These are phyloP conservation scores for Coendou prehensilis DNA, from an alignment of 2,797 vertebrate genomes.

Conservation along the genomic window DNA sequence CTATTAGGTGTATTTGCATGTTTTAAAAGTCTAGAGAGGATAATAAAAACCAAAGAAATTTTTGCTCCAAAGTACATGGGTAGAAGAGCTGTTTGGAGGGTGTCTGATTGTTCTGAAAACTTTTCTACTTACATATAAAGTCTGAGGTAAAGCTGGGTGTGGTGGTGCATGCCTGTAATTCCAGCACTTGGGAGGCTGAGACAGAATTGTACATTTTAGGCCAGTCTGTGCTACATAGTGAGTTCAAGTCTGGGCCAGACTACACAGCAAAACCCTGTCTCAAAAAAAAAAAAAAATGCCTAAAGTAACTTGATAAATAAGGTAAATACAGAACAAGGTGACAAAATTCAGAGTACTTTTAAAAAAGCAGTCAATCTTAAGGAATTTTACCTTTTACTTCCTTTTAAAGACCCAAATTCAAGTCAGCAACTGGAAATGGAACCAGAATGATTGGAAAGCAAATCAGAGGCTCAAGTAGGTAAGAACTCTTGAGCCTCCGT, in stretches of 20 bases:
- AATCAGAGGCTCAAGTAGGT: not conserved
- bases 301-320: not conserved
- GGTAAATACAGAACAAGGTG: not conserved
- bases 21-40: slow-evolving; percentile 19
- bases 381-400: not conserved
- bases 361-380: not conserved
- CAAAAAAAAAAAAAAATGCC: not conserved
- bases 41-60: slow-evolving; percentile 48
- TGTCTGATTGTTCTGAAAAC: not conserved
- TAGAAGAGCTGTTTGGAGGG: not conserved
- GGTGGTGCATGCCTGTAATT: not conserved
- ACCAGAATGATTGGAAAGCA: not conserved
- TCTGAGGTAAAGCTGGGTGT: not conserved
- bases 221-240: not conserved
- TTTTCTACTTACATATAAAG: not conserved
- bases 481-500: not conserved
- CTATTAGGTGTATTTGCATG: slow-evolving; percentile 30
- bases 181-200: not conserved
- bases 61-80: not conserved
- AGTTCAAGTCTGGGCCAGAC: not conserved
- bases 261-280: not conserved
- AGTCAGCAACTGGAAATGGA: not conserved
- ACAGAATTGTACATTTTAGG: not conserved
- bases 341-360: not conserved
- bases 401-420: not conserved